Evolutionary conservation across 2,797 vertebrate genomes (phyloP), one percentile per base, ranked within the genome.

Genomic region (Poeciliopsis turneri): DNA sequence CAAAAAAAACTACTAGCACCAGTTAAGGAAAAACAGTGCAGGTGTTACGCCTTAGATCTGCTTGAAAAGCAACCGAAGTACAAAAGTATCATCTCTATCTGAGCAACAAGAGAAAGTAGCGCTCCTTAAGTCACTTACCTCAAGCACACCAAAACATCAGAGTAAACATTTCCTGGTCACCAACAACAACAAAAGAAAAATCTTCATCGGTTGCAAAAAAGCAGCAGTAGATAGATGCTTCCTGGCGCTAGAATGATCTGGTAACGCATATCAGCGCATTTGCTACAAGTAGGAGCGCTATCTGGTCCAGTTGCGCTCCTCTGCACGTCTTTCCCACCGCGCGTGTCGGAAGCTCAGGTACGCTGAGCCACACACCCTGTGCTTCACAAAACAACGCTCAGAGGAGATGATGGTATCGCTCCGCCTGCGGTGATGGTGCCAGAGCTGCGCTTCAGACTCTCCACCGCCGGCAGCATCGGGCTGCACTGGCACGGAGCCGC

Each of bases 111-210:
- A 69, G 75, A 89, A 94, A 93, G 88, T 92, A 84, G 85, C 86
- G 90, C 91, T 82, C 86, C 86, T 41, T 57, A 90, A 92, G 90
- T 92, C 84, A 94, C 95, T 95, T 92, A 96, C 95, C 95, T 94
- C 90, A 92, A 84, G 86, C 92, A 57, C 88, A 85, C 78, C 84
- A 76, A 78, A 89, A 83, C 84, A 70, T 82, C 87, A 81, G 87
- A 82, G 91, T 90, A 85, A 92, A 87, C 92, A 91, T 90, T 81
- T 87, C 89, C 90, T 78, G 77, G 85, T 81, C 88, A 85, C 90
- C 92, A 90, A 84, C 86, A 73, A 73, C 85, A 82, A n/a, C 8
- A 69, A n/a, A 1, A 41, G 8, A 1, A 39, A 12, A 0, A 79
- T 81, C 79, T 89, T 88, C 84, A 88, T 87, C 86, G 87, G 83